Conservation (phyloP, 2,888 invertebrate species). For the Drosophila borealis region DNA sequence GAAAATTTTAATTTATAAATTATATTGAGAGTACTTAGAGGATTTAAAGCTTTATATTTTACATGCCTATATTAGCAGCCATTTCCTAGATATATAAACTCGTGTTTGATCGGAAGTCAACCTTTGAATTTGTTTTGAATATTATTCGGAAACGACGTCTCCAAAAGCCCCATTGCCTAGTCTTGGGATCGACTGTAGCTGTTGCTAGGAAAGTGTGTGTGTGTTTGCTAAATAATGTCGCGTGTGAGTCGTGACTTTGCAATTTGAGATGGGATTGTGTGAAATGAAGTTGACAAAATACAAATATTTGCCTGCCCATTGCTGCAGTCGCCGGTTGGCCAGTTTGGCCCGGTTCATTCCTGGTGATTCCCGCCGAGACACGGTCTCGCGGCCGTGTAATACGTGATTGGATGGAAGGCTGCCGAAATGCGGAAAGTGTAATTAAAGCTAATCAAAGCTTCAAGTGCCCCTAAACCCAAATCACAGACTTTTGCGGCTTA, state of each 20-base stretch:
- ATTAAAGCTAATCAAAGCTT: constrained; percentile 41
- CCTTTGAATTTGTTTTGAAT: not conserved
- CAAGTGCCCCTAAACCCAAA: constrained; percentile 26
- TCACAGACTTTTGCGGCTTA: constrained; percentile 36
- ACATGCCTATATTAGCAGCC: no score
- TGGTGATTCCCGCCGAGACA: constrained; percentile 11
- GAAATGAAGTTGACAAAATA: constrained; percentile 18
- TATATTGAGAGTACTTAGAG: no score
- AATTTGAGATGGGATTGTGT: constrained; percentile 42
- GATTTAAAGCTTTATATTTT: no score
- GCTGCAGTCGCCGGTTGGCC: constrained; percentile 20
- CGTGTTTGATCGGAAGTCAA: not conserved
- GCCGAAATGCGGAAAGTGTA: constrained; percentile 8
- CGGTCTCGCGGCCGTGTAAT: not conserved
- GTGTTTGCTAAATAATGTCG: constrained; percentile 39
- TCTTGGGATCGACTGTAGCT: constrained; percentile 1
- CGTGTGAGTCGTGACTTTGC: constrained; percentile 58
- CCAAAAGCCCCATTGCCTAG: not conserved
- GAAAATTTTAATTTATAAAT: no score
- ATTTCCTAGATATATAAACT: no score
- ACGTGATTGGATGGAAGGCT: not conserved
- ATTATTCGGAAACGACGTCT: not conserved
- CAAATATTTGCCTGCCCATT: not conserved
- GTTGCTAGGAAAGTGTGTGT: constrained; percentile 3
- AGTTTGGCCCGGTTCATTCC: constrained; percentile 46